Evolutionary conservation across 37 sponge, comb jelly and placozoan species (phyloP), one percentile per base, ranked within the genome.

Genomic region (Trichoplax adhaerens): DNA sequence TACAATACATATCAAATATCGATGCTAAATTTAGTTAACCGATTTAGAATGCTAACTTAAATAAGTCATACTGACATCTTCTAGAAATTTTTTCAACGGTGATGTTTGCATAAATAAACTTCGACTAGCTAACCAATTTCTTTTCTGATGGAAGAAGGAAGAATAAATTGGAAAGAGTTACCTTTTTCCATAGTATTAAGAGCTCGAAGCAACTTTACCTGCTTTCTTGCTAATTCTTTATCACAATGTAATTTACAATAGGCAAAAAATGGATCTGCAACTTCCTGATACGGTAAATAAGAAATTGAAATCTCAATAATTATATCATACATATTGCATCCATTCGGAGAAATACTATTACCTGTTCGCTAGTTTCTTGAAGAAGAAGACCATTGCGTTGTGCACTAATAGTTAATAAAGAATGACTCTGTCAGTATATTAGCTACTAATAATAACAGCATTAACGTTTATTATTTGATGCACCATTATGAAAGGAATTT

Each of bases 251-350:
- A 68, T 53, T 78, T 78, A 80, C 92, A 91, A 71, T 87, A 80
- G 53, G 92, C 92, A 84, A 84, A 91, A 70, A 80, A 91, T 1
- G 89, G 85, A 58, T 91, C 92, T 71, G 71, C 71, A 0, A 91
- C 69, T 6, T 77, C 80, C 50, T 71, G 12, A 12, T 7, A 67
- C 50, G 48, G 48, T 49, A 67, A 67, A 7, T 52, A 8, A 7
- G 7, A 67, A 67, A 52, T 49, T 12, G 48, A n/a, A 8, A 67
- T 52, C 10, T 7, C 8, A 29, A 52, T 7, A 10, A 8, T 49
- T 48, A 10, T 29, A 67, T 7, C 68, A 66, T 50, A 66, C 68
- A 66, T 66, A 12, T 8, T 10, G n/a, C 10, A 5, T 10, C n/a
- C 52, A 6, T 66, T 12, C 10, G 49, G 7, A 50, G 64, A 53